phyloP scores from a whole-genome alignment of 2,113 vertebrate genomes.

The Pangasianodon hypophthalmus region DNA sequence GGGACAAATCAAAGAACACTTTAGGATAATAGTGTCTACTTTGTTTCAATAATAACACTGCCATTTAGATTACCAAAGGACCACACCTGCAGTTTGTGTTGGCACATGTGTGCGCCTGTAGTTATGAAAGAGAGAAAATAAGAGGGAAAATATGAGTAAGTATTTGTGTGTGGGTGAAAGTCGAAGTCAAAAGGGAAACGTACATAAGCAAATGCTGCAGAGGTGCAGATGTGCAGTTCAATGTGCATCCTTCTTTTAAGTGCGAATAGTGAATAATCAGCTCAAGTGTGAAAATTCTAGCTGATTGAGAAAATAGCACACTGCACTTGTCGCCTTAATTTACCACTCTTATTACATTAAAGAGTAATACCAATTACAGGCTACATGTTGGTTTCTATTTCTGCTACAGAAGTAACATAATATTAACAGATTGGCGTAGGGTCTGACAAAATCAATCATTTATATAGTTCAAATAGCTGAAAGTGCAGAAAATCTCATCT shows the following conservation, averaged over 20 bases:
- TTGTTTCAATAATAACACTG: background rate
- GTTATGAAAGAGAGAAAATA: conserved; percentile 5
- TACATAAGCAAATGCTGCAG: conserved; percentile 1
- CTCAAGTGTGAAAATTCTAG: conserved; percentile 5
- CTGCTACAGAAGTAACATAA: background rate
- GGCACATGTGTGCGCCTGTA: conserved; percentile 9
- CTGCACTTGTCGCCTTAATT: background rate
- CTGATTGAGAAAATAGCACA: conserved; percentile 6
- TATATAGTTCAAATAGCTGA: background rate
- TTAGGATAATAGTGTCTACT: background rate
- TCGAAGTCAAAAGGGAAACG: background rate
- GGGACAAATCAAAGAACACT: background rate
- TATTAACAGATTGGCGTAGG: background rate
- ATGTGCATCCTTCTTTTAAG: background rate
- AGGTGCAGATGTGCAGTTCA: conserved; percentile 3
- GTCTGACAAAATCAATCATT: background rate
- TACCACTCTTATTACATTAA: background rate
- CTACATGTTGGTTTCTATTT: background rate
- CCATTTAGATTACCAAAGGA: background rate
- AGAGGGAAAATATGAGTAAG: background rate
- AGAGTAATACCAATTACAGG: background rate
- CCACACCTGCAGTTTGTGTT: conserved; percentile 3
- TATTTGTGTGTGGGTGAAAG: background rate
- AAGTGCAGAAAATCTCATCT: background rate
- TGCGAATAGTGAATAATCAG: background rate